phyloP scores from a whole-genome alignment of 1,140 invertebrate genomes.

The Vanessa atalanta region DNA sequence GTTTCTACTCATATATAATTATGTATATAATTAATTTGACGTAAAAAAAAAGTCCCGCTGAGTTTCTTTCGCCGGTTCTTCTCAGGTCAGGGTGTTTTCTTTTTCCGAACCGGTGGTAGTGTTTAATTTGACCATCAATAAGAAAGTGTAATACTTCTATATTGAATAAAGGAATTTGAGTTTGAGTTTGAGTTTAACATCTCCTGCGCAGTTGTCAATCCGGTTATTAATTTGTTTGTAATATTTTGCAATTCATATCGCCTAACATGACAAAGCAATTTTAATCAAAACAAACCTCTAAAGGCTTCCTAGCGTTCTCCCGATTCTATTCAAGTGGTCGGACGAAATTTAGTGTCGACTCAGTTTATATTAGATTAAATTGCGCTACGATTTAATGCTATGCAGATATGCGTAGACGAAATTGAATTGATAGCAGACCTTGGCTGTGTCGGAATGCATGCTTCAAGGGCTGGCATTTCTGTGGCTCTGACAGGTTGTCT shows the following conservation, averaged over 20 bases:
- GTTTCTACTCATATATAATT: too few relatives aligned
- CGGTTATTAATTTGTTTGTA: neutral
- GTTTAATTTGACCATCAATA: too few relatives aligned
- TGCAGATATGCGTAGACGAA: neutral
- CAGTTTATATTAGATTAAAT: constrained; percentile 7
- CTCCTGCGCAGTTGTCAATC: neutral
- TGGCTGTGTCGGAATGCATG: neutral
- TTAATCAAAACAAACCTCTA: neutral
- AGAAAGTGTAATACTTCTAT: too few relatives aligned
- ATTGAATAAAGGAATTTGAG: too few relatives aligned
- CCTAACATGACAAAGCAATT: neutral
- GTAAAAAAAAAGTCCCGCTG: too few relatives aligned
- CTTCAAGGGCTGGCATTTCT: too few relatives aligned
- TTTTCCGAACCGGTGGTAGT: too few relatives aligned
- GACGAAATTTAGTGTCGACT: neutral
- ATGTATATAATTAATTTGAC: too few relatives aligned
- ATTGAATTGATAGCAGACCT: neutral
- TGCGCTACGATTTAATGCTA: neutral
- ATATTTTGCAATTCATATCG: neutral
- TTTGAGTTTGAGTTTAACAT: too few relatives aligned
- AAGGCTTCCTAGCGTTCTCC: neutral
- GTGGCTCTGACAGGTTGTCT: too few relatives aligned
- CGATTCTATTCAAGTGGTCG: neutral
- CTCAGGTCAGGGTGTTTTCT: too few relatives aligned
- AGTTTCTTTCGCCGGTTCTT: too few relatives aligned